Base-by-base conservation (phyloP, 2,113 vertebrate genomes). In the Phyllostomus hastatus region DNA sequence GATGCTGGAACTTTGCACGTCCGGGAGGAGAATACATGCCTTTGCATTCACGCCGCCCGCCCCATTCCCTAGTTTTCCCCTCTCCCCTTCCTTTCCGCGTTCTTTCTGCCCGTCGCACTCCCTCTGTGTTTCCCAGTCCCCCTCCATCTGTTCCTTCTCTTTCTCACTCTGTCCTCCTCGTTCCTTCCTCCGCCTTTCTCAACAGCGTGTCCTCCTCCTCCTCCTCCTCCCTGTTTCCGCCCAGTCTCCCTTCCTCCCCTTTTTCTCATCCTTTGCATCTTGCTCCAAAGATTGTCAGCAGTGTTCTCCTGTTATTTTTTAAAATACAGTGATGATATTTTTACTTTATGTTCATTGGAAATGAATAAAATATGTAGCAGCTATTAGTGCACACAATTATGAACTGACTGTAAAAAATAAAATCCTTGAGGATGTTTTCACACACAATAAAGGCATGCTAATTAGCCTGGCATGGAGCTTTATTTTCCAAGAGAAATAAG, bases 291-390 rank as follows among this genome's bases (percentile, higher is more conserved):
- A 46, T 69, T 95, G n/a, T 96, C 64, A 93, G 38, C 80, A 96
- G 26, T 89, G 66, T 91, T 97, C 93, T 95, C 41, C 94, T 96
- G 83, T 93, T 97, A 97, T 90, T 96, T 75, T 83, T 96, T 95
- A 97, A 69, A 69, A 61, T 90, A 91, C 41, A 88, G 85, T 95
- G 88, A 61, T 97, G 96, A 97, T 97, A 94, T 97, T 61, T 87
- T 87, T 95, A 97, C 88, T 97, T 98, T 97, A 97, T 98, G 96
- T 97, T 97, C 67, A 97, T 95, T 96, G 78, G 97, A 98, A 98
- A 98, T 97, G 98, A 97, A 97, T 98, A 96, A 98, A 98, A 97
- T 98, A 97, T 97, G 88, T 97, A 98, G 72, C 89, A 98, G 94
- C 91, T 98, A 92, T 96, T 97, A 97, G 94, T 95, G 76, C 61